These are phyloP conservation scores for Clarias magur DNA, from an alignment of 2,113 vertebrate species.

Conservation along the genomic window DNA sequence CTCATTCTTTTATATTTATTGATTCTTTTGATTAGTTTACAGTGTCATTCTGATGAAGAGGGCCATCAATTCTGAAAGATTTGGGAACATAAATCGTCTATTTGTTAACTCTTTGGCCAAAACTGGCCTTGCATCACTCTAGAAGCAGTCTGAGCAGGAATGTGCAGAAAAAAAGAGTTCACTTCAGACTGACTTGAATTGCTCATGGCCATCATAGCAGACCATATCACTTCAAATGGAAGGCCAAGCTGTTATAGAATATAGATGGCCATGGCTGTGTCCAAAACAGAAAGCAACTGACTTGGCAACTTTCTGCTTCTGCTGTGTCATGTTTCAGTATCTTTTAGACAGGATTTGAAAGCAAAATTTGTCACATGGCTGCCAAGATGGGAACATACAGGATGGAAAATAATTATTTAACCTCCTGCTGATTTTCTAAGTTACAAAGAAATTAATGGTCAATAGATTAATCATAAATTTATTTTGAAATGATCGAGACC, in stretches of 20 bases:
- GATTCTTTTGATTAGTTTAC: not conserved
- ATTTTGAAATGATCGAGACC: too few species aligned
- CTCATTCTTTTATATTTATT: not conserved
- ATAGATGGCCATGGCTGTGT: not conserved
- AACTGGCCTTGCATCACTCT: not conserved
- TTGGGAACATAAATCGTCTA: not conserved
- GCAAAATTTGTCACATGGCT: slow-evolving; percentile 9
- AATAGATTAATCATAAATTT: too few species aligned
- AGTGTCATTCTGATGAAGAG: not conserved
- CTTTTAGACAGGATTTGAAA: not conserved
- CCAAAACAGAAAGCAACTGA: slow-evolving; percentile 10
- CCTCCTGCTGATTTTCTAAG: too few species aligned
- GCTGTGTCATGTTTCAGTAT: not conserved
- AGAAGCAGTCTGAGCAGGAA: not conserved
- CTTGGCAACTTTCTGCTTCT: slow-evolving; percentile 1
- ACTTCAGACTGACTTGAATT: not conserved
- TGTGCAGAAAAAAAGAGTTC: not conserved
- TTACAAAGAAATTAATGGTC: too few species aligned
- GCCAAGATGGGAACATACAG: not conserved
- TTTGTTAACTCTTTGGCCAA: not conserved
- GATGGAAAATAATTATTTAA: too few species aligned
- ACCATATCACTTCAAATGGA: not conserved
- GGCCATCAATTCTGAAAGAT: not conserved
- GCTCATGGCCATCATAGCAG: not conserved
- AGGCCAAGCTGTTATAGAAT: not conserved